Conservation (phyloP, 2,797 vertebrate species). For the Amblyraja radiata region DNA sequence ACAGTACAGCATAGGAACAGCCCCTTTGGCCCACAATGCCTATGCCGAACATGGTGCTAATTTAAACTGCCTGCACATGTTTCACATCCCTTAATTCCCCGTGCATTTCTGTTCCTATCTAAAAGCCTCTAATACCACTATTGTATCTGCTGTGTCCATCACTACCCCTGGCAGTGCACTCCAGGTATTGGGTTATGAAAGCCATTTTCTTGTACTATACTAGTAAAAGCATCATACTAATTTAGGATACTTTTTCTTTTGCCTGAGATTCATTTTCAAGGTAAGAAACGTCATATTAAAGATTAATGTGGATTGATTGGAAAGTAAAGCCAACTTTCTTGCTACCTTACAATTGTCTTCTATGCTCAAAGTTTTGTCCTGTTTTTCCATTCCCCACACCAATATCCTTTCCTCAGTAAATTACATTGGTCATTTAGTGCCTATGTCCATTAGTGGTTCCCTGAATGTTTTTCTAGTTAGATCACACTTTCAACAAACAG, state of each 20-base stretch:
- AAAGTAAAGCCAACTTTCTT: neutral
- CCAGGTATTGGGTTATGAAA: neutral
- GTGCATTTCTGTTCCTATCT: no score
- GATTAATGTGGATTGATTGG: neutral
- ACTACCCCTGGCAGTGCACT: neutral
- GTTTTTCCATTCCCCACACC: neutral
- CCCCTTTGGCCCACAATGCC: no score
- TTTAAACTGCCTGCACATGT: no score
- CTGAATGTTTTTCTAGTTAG: neutral
- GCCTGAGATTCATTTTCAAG: neutral
- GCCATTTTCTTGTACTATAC: neutral
- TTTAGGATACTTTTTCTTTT: neutral
- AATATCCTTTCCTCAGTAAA: neutral
- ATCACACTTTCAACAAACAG: neutral
- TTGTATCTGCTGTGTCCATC: neutral
- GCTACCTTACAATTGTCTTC: no score
- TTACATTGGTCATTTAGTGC: neutral
- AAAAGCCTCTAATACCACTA: no score
- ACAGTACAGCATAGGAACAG: no score
- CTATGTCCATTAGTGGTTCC: neutral
- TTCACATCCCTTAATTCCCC: no score
- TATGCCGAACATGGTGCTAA: no score
- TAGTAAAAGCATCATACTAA: neutral
- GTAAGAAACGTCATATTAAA: neutral
- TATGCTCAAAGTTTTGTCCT: no score